These are phyloP conservation scores for Mylabris phalerata DNA, from an alignment of 1,140 invertebrate genomes.

Conservation along the genomic window DNA sequence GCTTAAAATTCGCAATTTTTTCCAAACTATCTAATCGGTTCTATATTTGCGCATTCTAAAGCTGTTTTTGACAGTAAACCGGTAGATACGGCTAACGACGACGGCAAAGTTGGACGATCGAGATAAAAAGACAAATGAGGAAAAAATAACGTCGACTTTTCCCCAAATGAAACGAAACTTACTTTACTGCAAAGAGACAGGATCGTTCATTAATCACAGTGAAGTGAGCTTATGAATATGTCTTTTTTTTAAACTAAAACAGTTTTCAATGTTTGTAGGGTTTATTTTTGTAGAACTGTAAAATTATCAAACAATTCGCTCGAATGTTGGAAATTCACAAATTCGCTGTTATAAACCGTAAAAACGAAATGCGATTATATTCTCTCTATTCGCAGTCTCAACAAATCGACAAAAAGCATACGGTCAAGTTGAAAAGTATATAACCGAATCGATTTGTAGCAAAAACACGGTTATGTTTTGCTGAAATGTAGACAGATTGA, in stretches of 20 bases:
- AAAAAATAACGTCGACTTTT: slow-evolving; percentile 7
- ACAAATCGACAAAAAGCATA: neutral
- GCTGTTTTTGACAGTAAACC: slow-evolving; percentile 9
- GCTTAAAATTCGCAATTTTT: no score
- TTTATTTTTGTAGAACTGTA: no score
- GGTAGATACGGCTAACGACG: slow-evolving; percentile 4
- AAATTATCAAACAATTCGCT: no score
- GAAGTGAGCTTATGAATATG: slow-evolving; percentile 14
- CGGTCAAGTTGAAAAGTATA: no score
- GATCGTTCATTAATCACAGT: slow-evolving; percentile 13
- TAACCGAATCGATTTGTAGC: no score
- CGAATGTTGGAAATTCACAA: no score
- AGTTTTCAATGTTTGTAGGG: no score
- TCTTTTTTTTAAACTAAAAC: neutral
- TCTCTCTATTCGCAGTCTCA: neutral
- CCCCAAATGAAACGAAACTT: no score
- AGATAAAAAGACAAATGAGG: slow-evolving; percentile 17
- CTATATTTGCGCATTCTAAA: slow-evolving; percentile 1
- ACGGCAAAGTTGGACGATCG: slow-evolving; percentile 8
- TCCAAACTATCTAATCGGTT: neutral
- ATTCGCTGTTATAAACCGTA: neutral
- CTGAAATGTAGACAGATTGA: no score
- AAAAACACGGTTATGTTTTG: no score
- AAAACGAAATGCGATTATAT: neutral
- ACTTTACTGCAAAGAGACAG: neutral